Conservation (phyloP, 2,888 invertebrate species). For the Blastobasis adustella region DNA sequence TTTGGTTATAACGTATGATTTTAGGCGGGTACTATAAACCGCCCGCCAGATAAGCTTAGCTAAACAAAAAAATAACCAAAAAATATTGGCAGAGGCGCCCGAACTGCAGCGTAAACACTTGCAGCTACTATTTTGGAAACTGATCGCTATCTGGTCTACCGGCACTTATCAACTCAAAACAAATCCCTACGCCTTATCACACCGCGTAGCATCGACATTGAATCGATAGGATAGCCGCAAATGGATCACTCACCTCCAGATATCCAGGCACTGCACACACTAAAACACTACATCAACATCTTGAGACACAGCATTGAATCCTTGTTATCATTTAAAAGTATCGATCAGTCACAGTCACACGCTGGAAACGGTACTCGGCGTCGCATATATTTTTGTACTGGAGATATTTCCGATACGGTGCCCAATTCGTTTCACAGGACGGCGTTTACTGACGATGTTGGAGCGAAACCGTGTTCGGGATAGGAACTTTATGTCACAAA, state of each 20-base stretch:
- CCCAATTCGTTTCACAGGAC: conserved; percentile 26
- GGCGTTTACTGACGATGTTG: conserved; percentile 14
- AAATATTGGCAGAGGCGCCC: too few species aligned
- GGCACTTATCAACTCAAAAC: conserved; percentile 51
- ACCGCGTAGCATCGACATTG: conserved; percentile 44
- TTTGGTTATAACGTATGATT: too few species aligned
- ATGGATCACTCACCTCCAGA: too few species aligned
- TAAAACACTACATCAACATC: conserved; percentile 38
- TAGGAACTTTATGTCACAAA: conserved; percentile 47
- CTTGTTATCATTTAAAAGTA: conserved; percentile 73
- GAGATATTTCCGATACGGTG: conserved; percentile 54
- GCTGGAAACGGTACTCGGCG: conserved; percentile 57
- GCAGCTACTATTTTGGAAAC: conserved; percentile 2
- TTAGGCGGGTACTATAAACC: too few species aligned
- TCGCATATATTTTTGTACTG: conserved; percentile 69
- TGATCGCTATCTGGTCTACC: conserved; percentile 21
- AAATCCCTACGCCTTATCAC: conserved; percentile 54
- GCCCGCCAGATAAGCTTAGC: too few species aligned
- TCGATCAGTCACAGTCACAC: conserved; percentile 73
- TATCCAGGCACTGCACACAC: too few species aligned
- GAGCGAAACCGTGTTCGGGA: conserved; percentile 13
- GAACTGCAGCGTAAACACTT: neutral
- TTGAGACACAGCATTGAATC: conserved; percentile 63
- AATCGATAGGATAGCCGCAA: conserved; percentile 37
- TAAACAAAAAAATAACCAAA: too few species aligned